Base-by-base conservation (phyloP, 2,113 vertebrate species). In the Corvus cornix region DNA sequence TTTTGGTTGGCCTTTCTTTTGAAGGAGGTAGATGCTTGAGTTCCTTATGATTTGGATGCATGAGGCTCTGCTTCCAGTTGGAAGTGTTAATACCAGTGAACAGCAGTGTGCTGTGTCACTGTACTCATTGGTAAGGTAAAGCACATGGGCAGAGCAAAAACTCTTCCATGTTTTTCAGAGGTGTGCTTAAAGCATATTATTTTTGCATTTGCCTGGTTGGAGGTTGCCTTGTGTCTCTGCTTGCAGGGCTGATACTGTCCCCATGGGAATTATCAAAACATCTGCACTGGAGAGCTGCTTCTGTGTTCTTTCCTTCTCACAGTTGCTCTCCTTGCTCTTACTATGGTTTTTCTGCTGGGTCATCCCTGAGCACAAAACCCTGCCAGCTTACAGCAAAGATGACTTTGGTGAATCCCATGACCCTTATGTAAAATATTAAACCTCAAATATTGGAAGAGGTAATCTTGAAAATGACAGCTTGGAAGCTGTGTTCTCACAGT, bases 81-180 rank as follows among this genome's bases (percentile, higher is more conserved):
- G 56, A 53, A 20, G 20, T 22, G 27, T 49, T 78, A 22, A 43
- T 78, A 7, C 5, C 56, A 43, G 35, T 24, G 23, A 60, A n/a
- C 15, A 41, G 51, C 81, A 74, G 43, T 0, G 0, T 18, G 37
- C 48, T 70, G 26, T 39, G n/a, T 48, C 60, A 19, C 49, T 35
- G 12, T 39, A 2, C 41, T 33, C 63, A 5, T 0, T 55, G 87
- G 31, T 12, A 35, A 14, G 30, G 55, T 70, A 20, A 62, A 89
- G 41, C 64, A 15, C 17, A 2, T 12, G 41, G n/a, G 23, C 18
- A 19, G 52, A 82, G 41, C 23, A 6, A 41, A 49, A 53, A 35
- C 35, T 26, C 52, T 51, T 67, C 48, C 18, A 3, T 1, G 0
- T 62, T 69, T 73, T 53, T 64, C 26, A 80, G 89, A 49, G 80